A percentile compares a stretch with the other conserved stretches of the same genome.
Evolutionary conservation across 2,797 vertebrate genomes (phyloP).

Genomic region (Chelmon rostratus): DNA sequence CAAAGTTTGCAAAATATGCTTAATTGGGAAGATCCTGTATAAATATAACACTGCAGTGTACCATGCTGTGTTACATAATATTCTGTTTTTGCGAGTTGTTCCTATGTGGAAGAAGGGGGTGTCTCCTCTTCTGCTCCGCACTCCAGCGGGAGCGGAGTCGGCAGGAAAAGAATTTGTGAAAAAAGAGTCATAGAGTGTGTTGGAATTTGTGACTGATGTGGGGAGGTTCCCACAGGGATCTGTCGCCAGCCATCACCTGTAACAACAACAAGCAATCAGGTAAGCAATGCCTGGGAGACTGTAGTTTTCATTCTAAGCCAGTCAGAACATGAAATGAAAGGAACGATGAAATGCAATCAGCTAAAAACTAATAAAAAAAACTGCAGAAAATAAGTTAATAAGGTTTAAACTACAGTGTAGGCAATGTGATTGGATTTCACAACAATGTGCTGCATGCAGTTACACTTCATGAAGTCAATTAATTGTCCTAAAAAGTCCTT

Average conservation of each 20-base stretch:
- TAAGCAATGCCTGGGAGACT: slow-evolving; percentile 21
- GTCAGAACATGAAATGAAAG: slow-evolving; percentile 50
- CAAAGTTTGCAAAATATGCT: slow-evolving; percentile 36
- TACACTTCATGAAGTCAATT: neutral
- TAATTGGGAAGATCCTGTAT: slow-evolving; percentile 14
- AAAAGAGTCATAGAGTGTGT: slow-evolving; percentile 43
- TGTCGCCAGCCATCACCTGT: slow-evolving; percentile 55
- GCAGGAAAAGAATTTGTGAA: slow-evolving; percentile 10
- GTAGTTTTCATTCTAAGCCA: slow-evolving; percentile 34
- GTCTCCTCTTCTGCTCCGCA: slow-evolving; percentile 6
- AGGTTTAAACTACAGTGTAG: neutral
- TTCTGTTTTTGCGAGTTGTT: slow-evolving; percentile 33
- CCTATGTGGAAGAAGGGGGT: slow-evolving; percentile 33
- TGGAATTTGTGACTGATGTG: slow-evolving; percentile 53
- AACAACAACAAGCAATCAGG: slow-evolving; percentile 36
- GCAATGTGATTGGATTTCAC: neutral
- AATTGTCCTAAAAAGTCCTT: neutral
- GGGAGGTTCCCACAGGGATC: slow-evolving; percentile 41
- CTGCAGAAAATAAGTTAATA: neutral
- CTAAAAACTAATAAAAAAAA: neutral
- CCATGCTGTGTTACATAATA: slow-evolving; percentile 43
- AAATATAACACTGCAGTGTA: slow-evolving; percentile 33
- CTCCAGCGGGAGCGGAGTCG: slow-evolving; percentile 28
- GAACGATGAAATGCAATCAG: neutral
- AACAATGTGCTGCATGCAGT: neutral